A percentile compares a stretch with the other conserved stretches of the same genome.
Evolutionary conservation across 2,888 invertebrate species (phyloP).

Genomic region (Spilarctia lutea): DNA sequence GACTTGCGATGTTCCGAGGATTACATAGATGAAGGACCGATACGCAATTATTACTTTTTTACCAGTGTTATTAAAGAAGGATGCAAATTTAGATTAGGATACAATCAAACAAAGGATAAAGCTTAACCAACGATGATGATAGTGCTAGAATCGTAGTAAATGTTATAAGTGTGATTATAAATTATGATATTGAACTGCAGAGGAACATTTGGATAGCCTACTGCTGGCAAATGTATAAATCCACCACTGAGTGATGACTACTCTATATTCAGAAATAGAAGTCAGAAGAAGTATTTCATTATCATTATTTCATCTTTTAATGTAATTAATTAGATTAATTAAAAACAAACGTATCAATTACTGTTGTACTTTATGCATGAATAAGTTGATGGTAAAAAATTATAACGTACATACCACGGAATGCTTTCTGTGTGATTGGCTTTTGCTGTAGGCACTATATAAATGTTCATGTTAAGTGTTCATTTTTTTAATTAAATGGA

Average conservation of each 20-base stretch:
- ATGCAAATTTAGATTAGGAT: too few relatives aligned
- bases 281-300: neutral
- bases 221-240: too few relatives aligned
- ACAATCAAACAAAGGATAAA: too few relatives aligned
- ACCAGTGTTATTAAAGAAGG: neutral
- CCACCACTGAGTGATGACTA: neutral
- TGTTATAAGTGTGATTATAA: too few relatives aligned
- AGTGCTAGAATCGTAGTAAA: too few relatives aligned
- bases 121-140: too few relatives aligned
- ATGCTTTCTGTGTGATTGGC: constrained; percentile 71
- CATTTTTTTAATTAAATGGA: constrained; percentile 31
- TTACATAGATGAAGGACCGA: constrained; percentile 30
- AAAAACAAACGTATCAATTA: constrained; percentile 21
- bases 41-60: constrained; percentile 26
- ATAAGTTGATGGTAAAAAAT: constrained; percentile 60
- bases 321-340: neutral
- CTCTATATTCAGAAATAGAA: neutral
- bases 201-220: too few relatives aligned
- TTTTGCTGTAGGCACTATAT: constrained; percentile 39
- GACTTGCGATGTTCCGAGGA: constrained; percentile 58
- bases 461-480: constrained; percentile 40
- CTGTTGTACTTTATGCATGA: constrained; percentile 55
- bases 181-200: too few relatives aligned
- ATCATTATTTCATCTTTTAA: neutral
- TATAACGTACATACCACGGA: constrained; percentile 48